A percentile compares a stretch with the other conserved stretches of the same genome.
These are phyloP conservation scores for Drosophila pruinosa DNA, from an alignment of 1,140 invertebrate genomes.

Conservation along the genomic window DNA sequence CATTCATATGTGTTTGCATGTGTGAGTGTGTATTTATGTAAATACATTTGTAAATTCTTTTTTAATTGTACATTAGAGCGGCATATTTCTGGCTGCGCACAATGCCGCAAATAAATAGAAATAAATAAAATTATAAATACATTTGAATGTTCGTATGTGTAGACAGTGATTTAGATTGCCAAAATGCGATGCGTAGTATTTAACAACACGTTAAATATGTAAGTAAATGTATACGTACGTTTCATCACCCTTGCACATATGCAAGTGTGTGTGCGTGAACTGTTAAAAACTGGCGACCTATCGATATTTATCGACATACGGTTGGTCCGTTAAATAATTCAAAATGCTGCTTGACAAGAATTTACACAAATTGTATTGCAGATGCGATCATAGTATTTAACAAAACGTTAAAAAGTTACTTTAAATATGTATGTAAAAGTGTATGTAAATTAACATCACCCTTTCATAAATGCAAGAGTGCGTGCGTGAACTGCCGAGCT, in stretches of 20 bases:
- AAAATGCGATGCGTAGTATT: slow-evolving; percentile 47
- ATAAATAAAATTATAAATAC: slow-evolving; percentile 34
- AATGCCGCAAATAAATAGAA: slow-evolving; percentile 59
- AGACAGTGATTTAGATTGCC: slow-evolving; percentile 28
- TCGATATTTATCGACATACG: too few relatives aligned
- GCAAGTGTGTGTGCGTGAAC: background rate
- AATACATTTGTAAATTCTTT: too few relatives aligned
- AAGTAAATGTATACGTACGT: background rate
- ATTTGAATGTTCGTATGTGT: background rate
- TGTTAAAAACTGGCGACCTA: background rate
- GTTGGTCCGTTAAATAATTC: too few relatives aligned
- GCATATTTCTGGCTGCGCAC: slow-evolving; percentile 62
- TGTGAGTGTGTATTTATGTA: background rate
- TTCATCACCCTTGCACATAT: background rate
- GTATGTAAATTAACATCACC: too few relatives aligned
- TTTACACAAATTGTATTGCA: too few relatives aligned
- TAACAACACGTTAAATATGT: slow-evolving; percentile 10
- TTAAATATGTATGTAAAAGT: too few relatives aligned
- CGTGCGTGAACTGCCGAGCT: too few relatives aligned
- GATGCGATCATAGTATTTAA: too few relatives aligned
- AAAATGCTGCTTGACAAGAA: too few relatives aligned
- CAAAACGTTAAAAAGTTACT: too few relatives aligned
- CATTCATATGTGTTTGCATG: background rate
- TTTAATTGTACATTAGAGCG: slow-evolving; percentile 43
- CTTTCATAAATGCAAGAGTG: background rate